Percentiles rank a stretch among this genome's conserved stretches.
Evolutionary conservation across 2,888 invertebrate species (phyloP).

Genomic region (Morpho achilles): DNA sequence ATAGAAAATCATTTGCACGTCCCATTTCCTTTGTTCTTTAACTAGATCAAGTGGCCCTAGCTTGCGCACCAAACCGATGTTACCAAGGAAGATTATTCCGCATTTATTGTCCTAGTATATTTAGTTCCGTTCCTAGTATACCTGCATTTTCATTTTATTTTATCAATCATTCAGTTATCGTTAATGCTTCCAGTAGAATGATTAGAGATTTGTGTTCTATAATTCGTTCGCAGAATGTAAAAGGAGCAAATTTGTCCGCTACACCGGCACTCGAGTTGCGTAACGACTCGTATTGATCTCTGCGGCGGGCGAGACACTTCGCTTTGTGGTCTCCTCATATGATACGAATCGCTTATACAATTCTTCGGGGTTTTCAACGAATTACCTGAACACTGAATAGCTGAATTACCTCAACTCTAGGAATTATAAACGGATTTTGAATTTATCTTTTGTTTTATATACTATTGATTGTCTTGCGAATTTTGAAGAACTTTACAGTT

Average conservation of each 20-base stretch:
- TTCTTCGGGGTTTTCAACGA: neutral
- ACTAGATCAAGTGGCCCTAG: slow-evolving; percentile 27
- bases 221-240: slow-evolving; percentile 22
- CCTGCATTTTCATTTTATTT: neutral
- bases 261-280: slow-evolving; percentile 69
- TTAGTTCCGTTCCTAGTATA: slow-evolving; percentile 4
- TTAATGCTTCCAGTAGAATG: slow-evolving; percentile 8
- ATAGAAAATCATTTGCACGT: slow-evolving; percentile 47
- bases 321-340: slow-evolving; percentile 46
- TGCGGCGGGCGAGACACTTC: slow-evolving; percentile 56
- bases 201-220: slow-evolving; percentile 20
- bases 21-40: slow-evolving; percentile 50
- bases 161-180: slow-evolving; percentile 20
- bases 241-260: slow-evolving; percentile 42
- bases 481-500: too few species aligned
- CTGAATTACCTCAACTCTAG: too few species aligned
- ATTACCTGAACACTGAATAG: neutral
- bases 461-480: too few species aligned
- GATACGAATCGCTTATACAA: slow-evolving; percentile 27
- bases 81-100: slow-evolving; percentile 14
- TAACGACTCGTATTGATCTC: slow-evolving; percentile 74
- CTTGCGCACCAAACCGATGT: slow-evolving; percentile 33
- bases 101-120: slow-evolving; percentile 12
- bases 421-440: too few species aligned
- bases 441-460: too few species aligned